These are phyloP conservation scores for Nephila pilipes DNA, from an alignment of 1,140 invertebrate genomes.

Conservation along the genomic window DNA sequence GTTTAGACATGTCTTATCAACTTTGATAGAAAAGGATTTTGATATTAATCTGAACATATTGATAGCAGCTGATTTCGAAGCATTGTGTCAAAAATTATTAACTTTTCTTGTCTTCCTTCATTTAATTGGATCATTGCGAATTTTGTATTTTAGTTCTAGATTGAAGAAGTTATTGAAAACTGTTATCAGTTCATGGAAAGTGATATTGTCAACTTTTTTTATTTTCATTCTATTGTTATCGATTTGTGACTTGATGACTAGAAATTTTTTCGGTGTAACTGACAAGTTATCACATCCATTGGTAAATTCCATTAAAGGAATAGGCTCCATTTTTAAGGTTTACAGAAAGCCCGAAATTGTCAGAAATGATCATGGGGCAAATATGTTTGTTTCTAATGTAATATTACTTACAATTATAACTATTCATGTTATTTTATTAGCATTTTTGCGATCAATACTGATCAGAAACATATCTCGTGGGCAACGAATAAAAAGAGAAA, in stretches of 20 bases:
- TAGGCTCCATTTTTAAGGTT: conserved; percentile 14
- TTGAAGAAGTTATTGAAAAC: conserved; percentile 16
- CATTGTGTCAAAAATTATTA: not conserved
- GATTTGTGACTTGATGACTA: conserved; percentile 24
- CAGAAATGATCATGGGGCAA: not conserved
- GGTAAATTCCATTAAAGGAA: not conserved
- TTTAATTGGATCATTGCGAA: conserved; percentile 1
- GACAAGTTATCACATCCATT: conserved; percentile 26
- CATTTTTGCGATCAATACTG: conserved; percentile 42
- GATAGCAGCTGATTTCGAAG: not conserved
- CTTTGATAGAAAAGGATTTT: not conserved
- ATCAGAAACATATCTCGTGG: conserved; percentile 10
- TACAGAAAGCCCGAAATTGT: conserved; percentile 32
- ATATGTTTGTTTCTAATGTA: not conserved
- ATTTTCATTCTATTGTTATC: conserved; percentile 25
- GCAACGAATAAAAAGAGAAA: not conserved
- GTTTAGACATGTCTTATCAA: not conserved
- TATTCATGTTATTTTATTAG: conserved; percentile 35
- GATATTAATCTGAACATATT: not conserved
- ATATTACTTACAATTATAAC: not conserved
- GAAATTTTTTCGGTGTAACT: not conserved
- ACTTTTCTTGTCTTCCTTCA: conserved; percentile 49
- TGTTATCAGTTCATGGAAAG: conserved; percentile 15
- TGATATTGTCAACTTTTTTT: not conserved
- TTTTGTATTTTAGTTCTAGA: conserved; percentile 28